These are phyloP conservation scores for Dryas iulia DNA, from an alignment of 1,140 invertebrate species.

Conservation along the genomic window DNA sequence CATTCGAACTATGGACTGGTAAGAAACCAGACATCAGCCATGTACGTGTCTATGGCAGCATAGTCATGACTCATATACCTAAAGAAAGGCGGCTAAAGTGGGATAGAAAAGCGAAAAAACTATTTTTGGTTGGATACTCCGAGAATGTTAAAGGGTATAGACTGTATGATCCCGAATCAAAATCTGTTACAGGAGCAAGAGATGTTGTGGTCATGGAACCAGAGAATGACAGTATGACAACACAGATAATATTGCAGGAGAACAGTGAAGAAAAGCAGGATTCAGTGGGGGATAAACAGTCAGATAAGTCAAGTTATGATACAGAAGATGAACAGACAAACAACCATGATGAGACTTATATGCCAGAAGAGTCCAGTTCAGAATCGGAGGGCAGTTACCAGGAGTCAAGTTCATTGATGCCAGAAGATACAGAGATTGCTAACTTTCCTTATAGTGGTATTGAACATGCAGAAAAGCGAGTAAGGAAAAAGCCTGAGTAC, in stretches of 20 bases:
- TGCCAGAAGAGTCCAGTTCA: background rate
- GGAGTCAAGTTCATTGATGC: too few relatives aligned
- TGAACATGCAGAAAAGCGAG: conserved; percentile 12
- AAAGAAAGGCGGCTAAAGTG: conserved; percentile 9
- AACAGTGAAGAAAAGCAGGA: conserved; percentile 13
- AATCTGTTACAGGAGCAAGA: conserved; percentile 14
- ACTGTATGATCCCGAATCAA: conserved; percentile 18
- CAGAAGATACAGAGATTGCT: conserved; percentile 14
- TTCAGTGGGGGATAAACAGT: conserved; percentile 15
- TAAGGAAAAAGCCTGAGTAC: conserved; percentile 11
- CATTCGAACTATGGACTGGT: conserved; percentile 9
- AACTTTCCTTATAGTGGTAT: conserved; percentile 13
- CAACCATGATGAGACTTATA: conserved; percentile 9
- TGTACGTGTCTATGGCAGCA: too few relatives aligned
- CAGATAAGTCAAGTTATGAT: conserved; percentile 12
- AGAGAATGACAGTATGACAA: conserved; percentile 16
- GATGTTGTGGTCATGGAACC: conserved; percentile 22
- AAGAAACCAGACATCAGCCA: conserved; percentile 10
- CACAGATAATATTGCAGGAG: conserved; percentile 16
- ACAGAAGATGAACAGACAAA: conserved; percentile 11
- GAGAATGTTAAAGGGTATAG: conserved; percentile 17
- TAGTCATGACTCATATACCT: conserved; percentile 9
- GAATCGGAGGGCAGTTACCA: too few relatives aligned
- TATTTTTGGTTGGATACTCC: conserved; percentile 13
- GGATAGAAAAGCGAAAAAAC: conserved; percentile 7